Evolutionary conservation across 2,888 invertebrate genomes (phyloP).

Genomic region (Fragum whitleyi): DNA sequence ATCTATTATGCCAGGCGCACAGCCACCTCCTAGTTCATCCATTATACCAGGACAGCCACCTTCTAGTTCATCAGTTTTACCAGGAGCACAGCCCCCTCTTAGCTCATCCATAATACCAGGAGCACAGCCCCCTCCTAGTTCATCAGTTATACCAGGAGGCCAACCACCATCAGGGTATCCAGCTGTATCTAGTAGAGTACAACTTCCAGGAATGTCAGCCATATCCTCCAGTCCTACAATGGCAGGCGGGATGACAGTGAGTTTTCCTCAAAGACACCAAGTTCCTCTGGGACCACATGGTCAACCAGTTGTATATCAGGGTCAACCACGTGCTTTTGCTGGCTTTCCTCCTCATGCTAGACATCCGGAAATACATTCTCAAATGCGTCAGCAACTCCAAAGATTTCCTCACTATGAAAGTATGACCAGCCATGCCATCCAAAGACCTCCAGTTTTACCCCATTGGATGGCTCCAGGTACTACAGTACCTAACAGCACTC

Average conservation of each 20-base stretch:
- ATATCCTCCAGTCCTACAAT: slow-evolving; percentile 24
- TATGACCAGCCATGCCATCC: slow-evolving; percentile 35
- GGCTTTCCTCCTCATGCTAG: slow-evolving; percentile 19
- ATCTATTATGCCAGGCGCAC: neutral
- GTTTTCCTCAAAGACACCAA: slow-evolving; percentile 9
- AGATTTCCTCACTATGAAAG: slow-evolving; percentile 46
- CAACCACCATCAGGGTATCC: neutral
- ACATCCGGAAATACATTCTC: slow-evolving; percentile 30
- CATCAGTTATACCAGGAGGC: neutral
- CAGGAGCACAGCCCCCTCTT: too few relatives aligned
- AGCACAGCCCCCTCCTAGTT: too few relatives aligned
- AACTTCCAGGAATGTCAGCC: neutral
- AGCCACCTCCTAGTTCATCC: too few relatives aligned
- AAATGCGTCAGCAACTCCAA: slow-evolving; percentile 31
- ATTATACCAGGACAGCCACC: too few relatives aligned
- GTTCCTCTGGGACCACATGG: slow-evolving; percentile 30
- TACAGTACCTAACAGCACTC: slow-evolving; percentile 14
- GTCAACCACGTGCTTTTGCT: neutral
- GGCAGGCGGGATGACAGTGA: neutral
- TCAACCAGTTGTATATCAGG: neutral
- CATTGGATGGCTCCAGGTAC: slow-evolving; percentile 61
- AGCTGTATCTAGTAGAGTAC: neutral
- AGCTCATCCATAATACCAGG: too few relatives aligned
- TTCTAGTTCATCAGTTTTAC: neutral
- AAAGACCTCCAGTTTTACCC: slow-evolving; percentile 52